These are phyloP conservation scores for Hystrix brachyura DNA, from an alignment of 2,113 vertebrate species.

Conservation along the genomic window DNA sequence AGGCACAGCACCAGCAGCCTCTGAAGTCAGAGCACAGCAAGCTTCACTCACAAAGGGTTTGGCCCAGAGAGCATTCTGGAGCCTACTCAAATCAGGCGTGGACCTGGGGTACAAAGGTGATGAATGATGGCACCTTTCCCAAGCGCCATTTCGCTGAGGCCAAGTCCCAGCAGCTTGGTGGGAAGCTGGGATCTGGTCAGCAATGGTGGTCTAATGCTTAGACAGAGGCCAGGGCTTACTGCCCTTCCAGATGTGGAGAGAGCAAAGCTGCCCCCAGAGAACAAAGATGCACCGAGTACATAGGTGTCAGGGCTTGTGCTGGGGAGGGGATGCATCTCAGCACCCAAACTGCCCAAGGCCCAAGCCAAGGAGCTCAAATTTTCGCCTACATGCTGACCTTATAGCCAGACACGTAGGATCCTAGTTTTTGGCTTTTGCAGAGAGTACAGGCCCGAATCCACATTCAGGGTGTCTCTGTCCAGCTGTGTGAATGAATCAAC, in stretches of 20 bases:
- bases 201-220: neutral
- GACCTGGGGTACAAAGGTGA: slow-evolving; percentile 66
- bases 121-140: slow-evolving; percentile 78
- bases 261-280: neutral
- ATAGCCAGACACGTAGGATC: neutral
- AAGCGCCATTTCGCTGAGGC: slow-evolving; percentile 34
- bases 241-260: neutral
- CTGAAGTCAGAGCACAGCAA: slow-evolving; percentile 63
- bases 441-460: neutral
- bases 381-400: neutral
- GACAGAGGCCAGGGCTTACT: neutral
- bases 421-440: neutral
- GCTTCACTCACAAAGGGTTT: slow-evolving; percentile 42
- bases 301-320: neutral
- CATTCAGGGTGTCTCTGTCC: neutral
- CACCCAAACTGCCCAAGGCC: too few species aligned
- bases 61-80: slow-evolving; percentile 57
- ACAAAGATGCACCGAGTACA: neutral
- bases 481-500: neutral
- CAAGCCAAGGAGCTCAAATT: neutral
- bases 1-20: slow-evolving; percentile 74
- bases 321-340: too few species aligned
- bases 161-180: neutral
- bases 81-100: slow-evolving; percentile 64
- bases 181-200: neutral